Evolutionary conservation across 1,140 invertebrate genomes (phyloP), one percentile per base, ranked within the genome.

Genomic region (Papilio polyxenes): DNA sequence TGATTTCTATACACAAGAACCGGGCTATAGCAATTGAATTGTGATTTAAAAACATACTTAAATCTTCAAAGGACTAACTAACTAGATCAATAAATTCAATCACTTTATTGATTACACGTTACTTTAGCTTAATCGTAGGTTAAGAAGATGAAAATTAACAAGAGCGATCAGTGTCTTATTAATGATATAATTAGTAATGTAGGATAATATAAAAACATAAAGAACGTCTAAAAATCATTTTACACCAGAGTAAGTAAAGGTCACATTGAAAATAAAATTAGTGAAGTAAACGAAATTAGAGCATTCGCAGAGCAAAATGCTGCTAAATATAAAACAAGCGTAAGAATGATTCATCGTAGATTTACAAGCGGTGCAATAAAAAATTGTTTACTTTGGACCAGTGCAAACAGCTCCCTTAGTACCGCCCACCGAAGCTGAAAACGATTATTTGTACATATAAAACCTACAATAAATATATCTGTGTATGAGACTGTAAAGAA

Each of bases 361-460:
- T 69, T 69, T 80, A 80, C 76, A 91, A 89, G 90, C 88, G 65
- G 86, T 89, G 91, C 91, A 92, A 88, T 91, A 93, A 92, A 92
- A 91, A 91, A 85, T 74, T 90, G 90, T 93, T 94, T 94, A 94
- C 92, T 93, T 93, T 90, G 87, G 83, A 90, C 80, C 86, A 89
- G 89, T 88, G 89, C 89, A 91, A 88, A 92, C 89, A 87, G 90
- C 89, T 89, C 87, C 89, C 87, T 91, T 92, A 94, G 89, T 90
- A 93, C 92, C 93, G 93, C 84, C 93, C 93, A 93, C 93, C 91
- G 90, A 93, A 93, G 92, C 93, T 94, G 93, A 94, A 94, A 89
- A 93, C 83, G 83, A 91, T 83, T 85, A 87, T 83, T 90, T 56
- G 86, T 81, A 75, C 56, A 72, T 84, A 82, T 87, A 72, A 82